Percentiles rank a stretch among this genome's conserved stretches.
These are phyloP conservation scores for Turnix velox DNA, from an alignment of 2,113 vertebrate genomes.

Conservation along the genomic window DNA sequence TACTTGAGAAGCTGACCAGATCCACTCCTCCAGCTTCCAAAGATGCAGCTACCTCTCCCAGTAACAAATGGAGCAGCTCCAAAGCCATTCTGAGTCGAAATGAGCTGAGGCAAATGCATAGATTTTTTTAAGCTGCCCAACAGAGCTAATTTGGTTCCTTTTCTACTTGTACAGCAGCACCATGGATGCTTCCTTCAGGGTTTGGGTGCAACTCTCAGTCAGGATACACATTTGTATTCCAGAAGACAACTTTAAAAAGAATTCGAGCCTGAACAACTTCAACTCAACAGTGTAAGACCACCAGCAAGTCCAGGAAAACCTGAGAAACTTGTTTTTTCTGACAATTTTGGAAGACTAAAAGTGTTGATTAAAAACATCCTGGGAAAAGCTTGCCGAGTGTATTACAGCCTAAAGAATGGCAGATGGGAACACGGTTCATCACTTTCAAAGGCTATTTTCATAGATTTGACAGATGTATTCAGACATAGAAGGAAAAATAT, in stretches of 20 bases:
- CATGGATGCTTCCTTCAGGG: background rate
- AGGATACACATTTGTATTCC: background rate
- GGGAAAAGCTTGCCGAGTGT: background rate
- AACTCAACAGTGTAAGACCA: background rate
- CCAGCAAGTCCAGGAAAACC: background rate
- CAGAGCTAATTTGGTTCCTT: background rate
- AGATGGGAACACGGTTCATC: slow-evolving; percentile 45
- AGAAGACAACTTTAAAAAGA: background rate
- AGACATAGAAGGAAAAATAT: background rate
- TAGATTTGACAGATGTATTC: slow-evolving; percentile 57
- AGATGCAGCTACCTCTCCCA: background rate
- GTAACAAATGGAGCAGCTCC: background rate
- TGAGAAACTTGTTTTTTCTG: background rate
- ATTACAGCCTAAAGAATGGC: slow-evolving; percentile 16
- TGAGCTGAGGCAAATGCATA: background rate
- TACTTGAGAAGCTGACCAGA: background rate
- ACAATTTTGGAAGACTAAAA: background rate
- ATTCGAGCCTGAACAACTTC: background rate
- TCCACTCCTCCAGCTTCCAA: background rate
- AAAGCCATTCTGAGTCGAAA: background rate
- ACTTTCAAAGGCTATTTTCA: slow-evolving; percentile 53
- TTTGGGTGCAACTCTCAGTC: background rate
- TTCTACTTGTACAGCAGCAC: background rate
- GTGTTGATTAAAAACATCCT: background rate
- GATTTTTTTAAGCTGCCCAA: background rate